Base-by-base conservation (phyloP, 2,113 vertebrate species). In the Gyps fulvus region DNA sequence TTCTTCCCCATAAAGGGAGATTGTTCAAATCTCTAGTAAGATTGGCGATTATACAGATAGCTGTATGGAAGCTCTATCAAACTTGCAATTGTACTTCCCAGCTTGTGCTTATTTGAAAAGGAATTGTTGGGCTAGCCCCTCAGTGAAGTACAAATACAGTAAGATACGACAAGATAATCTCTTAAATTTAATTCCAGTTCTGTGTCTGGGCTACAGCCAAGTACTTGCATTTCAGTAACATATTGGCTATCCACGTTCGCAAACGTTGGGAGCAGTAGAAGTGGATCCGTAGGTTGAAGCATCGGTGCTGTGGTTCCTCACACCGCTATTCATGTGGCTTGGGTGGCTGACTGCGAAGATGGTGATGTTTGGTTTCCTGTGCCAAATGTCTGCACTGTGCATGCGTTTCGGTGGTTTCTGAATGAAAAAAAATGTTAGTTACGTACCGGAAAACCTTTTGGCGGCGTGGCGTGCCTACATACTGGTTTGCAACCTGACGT, bases 161-260 rank as follows among this genome's bases (percentile, higher is more conserved):
- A 58, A 55, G 31, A 11, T 29, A 29, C 1, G 7, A 10, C 4
- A 11, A 16, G 16, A 2, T 32, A 16, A 3, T 7, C 10, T 20
- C 42, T 73, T 55, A 45, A 25, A 0, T n/a, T 40, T 0, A 5
- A 65, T 32, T 21, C 18, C 32, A 36, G 61, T 57, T 69, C 49
- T 1, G 4, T n/a, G 32, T 5, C 36, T 57, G n/a, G 10, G 52
- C 2, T 27, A 1, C 52, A 16, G 47, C 54, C 20, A 5, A 13
- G 27, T 3, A 8, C 69, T 83, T 14, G 4, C 3, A 4, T 45
- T 9, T 32, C n/a, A 22, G 76, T n/a, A 9, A 2, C 9, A 1
- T 7, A 1, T 3, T 25, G 55, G 19, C 45, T 15, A 1, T 7
- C 40, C 13, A 3, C 25, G 0, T 8, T 11, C n/a, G 59, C 42